Base-by-base conservation (phyloP, 2,113 vertebrate genomes). In the Microtus pennsylvanicus region DNA sequence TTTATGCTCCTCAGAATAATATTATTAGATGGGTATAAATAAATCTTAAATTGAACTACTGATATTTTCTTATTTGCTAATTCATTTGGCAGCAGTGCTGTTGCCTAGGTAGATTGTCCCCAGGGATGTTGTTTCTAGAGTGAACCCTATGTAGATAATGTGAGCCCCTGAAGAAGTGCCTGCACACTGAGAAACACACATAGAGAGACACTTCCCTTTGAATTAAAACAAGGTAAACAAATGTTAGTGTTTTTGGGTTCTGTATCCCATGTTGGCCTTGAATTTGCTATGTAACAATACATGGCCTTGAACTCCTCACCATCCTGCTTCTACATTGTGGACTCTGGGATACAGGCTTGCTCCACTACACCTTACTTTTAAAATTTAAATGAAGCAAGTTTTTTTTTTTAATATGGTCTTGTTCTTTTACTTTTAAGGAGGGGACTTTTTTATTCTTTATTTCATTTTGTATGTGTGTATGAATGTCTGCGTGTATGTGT, bases 161-260 rank as follows among this genome's bases (percentile, higher is more conserved):
- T 28, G 50, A 87, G 76, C 14, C 33, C 45, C 10, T 72, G 52
- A 63, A 90, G 28, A 58, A 95, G 35, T 67, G 33, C 26, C 52
- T 38, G 24, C 52, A 47, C 35, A 28, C 35, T 55, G 50, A 83
- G 10, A 72, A 55, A 61, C 16, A 26, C 22, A 61, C 12, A 61
- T 6, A 52, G 52, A 38, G 47, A 55, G 8, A 26, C 21, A 38
- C 38, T 61, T n/a, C 17, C 19, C 33, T 69, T 94, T 93, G 70
- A 89, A 30, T 94, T 95, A 63, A 91, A 88, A 86, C 61, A n/a
- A 90, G 55, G 52, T 80, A 92, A 78, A 78, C 50, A 78, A 21
- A 47, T 75, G 38, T 82, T 42, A 24, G 22, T 38, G 80, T 7
- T 83, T 42, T 83, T 30, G n/a, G 22, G 22, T 63, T 24, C 8